Base-by-base conservation (phyloP, 2,888 invertebrate species). In the Athalia rosae region DNA sequence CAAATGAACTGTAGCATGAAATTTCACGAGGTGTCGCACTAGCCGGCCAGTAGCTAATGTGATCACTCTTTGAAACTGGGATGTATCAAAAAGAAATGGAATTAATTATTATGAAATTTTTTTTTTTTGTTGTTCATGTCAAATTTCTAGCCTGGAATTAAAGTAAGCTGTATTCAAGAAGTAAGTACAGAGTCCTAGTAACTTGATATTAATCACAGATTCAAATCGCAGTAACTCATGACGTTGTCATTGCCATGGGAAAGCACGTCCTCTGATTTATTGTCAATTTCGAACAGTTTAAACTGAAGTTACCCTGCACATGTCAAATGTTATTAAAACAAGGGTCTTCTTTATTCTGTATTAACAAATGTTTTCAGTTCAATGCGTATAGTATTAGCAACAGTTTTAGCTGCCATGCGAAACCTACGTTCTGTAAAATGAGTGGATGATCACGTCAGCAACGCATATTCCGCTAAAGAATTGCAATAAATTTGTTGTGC, bases 401-500 rank as follows among this genome's bases (percentile, higher is more conserved):
- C 67, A 53, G 13, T 50, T 48, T 67, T 53, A 50, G 28, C 48
- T 28, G 50, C 28, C 11, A 67, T 28, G n/a, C 28, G 41, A 67
- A 50, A 67, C 11, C 9, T 50, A 13, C 13, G 13, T 4, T 50
- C 5, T 50, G 28, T 50, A 43, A 67, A 67, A 28, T 67, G 50
- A 67, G 53, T 28, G 50, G 11, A 67, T 71, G 56, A 58, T n/a
- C 47, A 43, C 58, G 5, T 47, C 61, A 61, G 15, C 11, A 50
- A 59, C 53, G 28, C 13, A 28, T 15, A 53, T 8, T 77, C 53
- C 53, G 45, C 53, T 61, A 53, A 59, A 77, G 41, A 56, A 64
- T 64, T 47, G 64, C 76, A 76, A 78, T 76, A 78, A 63, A 76
- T 62, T 76, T 59, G 76, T 59, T 59, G 58, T 63, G 56, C 74